Evolutionary conservation across 2,113 vertebrate genomes (phyloP), one percentile per base, ranked within the genome.

Genomic region (Salvelinus alpinus): DNA sequence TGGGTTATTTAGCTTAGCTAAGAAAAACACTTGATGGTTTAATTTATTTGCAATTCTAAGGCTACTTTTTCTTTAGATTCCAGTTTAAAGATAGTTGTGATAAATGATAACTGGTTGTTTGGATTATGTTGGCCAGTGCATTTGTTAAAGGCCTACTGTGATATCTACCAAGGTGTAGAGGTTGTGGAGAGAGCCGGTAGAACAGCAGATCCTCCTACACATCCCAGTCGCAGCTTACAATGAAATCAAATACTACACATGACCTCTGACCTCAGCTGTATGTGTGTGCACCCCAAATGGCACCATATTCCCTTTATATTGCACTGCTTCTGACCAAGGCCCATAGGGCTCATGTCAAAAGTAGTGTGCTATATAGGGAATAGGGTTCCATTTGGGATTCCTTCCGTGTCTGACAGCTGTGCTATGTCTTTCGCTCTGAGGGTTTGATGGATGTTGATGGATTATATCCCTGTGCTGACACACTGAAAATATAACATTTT

Each of bases 201-300:
- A 31, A 72, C 72, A 34, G 59, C 22, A 24, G 29, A 27, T 57
- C 67, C 57, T 38, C 38, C 9, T 11, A 44, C 38, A 44, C 38
- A 27, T 47, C 20, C 29, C n/a, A 9, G 27, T 22, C 18, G 8
- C 34, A 14, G 29, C 22, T 24, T 6, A 6, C 13, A 22, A 31
- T 74, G 22, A 47, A 38, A 34, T 62, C 25, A 67, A 57, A 27
- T 70, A 38, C 51, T 70, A 59, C 51, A 22, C 9, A n/a, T 47
- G 51, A 73, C 71, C 71, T 72, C 34, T 73, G 76, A 78, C 71
- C 57, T 68, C 71, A 25, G 70, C 71, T 27, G 38, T 44, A 34
- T 0, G 8, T 44, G 67, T 0, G 8, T 44, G 9, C 9, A 2
- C 38, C 9, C 38, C 9, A 44, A 44, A 44, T 44, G 38, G 9